Evolutionary conservation across 2,888 invertebrate species (phyloP), one percentile per base, ranked within the genome.

Genomic region (Sminthurides aquaticus): DNA sequence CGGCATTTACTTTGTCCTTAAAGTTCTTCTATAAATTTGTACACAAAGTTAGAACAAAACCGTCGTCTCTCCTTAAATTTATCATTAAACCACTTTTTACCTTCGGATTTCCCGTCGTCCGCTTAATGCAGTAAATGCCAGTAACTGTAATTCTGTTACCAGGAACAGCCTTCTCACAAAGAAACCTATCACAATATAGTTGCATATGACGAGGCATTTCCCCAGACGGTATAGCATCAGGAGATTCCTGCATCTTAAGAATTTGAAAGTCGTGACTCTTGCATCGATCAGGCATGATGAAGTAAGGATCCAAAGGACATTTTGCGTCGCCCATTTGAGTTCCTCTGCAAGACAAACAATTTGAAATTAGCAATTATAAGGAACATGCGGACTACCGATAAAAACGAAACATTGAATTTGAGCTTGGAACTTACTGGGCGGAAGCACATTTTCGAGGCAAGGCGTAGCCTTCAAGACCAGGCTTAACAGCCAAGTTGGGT

Each of bases 191-290:
- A 76, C 91, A 91, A 79, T 92, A 99, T 3, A 99, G 82, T 72
- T 92, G 90, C 75, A 99, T 81, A 79, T 99, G 98, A 0, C 99
- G 85, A 0, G 99, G 98, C 84, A 99, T 91, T 82, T 99, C 99
- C 56, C 99, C 98, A 77, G 97, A 95, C 0, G 95, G 95, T 66
- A 93, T 88, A 69, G 86, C 87, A 78, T 99, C 98, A 0, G 96
- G 95, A 24, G 92, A 81, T 80, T 99, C 99, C 84, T 99, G 98
- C 15, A 98, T 80, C 79, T 97, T 99, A n/a, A 99, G 79, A 0
- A 91, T 88, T 86, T 99, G 99, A 78, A 93, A 99, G 80, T 99
- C 98, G 26, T 98, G 91, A 79, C 98, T 99, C 73, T 87, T 85
- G 79, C 98, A 98, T 80, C 95, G 96, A 78, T 99, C 98, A 20